phyloP scores from a whole-genome alignment of 2,797 vertebrate species.

The Oreochromis grahami region DNA sequence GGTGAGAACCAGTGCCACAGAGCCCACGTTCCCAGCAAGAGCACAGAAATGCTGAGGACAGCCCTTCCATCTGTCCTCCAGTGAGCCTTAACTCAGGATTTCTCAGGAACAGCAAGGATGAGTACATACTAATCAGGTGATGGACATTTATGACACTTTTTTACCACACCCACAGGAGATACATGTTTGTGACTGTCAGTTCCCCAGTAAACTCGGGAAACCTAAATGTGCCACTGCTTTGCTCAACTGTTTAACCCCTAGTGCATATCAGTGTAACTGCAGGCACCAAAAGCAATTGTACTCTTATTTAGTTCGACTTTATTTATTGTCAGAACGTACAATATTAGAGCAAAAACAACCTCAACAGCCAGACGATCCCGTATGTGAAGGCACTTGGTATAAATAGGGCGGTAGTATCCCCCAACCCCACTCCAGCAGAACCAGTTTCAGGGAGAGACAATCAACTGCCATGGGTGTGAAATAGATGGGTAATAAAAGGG shows the following conservation, averaged over 20 bases:
- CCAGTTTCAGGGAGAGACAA: neutral
- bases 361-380: neutral
- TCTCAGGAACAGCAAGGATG: slow-evolving; percentile 23
- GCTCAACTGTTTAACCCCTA: neutral
- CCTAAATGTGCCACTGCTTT: neutral
- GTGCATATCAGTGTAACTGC: neutral
- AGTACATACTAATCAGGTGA: slow-evolving; percentile 18
- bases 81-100: slow-evolving; percentile 2
- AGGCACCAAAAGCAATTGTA: neutral
- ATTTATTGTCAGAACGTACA: neutral
- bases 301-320: neutral
- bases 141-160: neutral
- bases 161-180: neutral
- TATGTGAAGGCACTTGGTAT: neutral
- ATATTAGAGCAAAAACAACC: neutral
- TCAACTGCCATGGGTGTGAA: neutral
- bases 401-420: neutral
- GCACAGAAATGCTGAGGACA: slow-evolving; percentile 59
- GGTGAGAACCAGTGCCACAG: slow-evolving; percentile 83
- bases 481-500: accelerated
- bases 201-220: neutral
- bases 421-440: neutral
- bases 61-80: slow-evolving; percentile 41
- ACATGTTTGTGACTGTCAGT: neutral
- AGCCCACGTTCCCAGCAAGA: slow-evolving; percentile 77